Evolutionary conservation across 2,888 invertebrate genomes (phyloP).

Genomic region (Ommatoiulus sabulosus): DNA sequence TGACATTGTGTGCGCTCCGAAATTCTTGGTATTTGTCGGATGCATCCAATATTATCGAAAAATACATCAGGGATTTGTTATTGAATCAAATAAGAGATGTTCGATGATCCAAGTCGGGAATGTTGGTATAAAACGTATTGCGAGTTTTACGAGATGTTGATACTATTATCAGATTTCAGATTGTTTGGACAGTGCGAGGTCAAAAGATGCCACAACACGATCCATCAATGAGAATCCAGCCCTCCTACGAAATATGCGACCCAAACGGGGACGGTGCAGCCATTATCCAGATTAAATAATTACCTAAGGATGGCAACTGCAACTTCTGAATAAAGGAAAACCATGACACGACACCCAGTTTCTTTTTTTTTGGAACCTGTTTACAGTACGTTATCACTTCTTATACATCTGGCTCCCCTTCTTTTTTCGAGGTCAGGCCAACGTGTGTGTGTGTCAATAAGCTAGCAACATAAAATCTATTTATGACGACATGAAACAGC

Average conservation of each 20-base stretch:
- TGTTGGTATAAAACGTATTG: background rate
- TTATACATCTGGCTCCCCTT: background rate
- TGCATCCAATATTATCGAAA: background rate
- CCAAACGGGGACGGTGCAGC: background rate
- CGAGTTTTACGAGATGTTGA: background rate
- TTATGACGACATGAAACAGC: slow-evolving; percentile 29
- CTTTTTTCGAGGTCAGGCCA: background rate
- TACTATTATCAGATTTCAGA: background rate
- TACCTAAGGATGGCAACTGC: background rate
- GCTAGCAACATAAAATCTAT: background rate
- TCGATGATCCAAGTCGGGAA: background rate
- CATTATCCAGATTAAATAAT: background rate
- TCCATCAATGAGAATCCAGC: background rate
- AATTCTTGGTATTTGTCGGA: background rate
- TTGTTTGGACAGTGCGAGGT: background rate
- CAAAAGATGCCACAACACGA: background rate
- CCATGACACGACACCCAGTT: background rate
- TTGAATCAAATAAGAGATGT: background rate
- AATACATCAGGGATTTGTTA: background rate
- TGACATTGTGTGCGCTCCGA: no score
- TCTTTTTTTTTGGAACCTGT: background rate
- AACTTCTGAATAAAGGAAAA: background rate
- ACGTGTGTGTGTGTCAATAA: slow-evolving; percentile 3
- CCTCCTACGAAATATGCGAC: background rate
- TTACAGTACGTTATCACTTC: background rate